Percentiles rank a stretch among this genome's conserved stretches.
These are phyloP conservation scores for Eristalis pertinax DNA, from an alignment of 2,888 invertebrate genomes.

Conservation along the genomic window DNA sequence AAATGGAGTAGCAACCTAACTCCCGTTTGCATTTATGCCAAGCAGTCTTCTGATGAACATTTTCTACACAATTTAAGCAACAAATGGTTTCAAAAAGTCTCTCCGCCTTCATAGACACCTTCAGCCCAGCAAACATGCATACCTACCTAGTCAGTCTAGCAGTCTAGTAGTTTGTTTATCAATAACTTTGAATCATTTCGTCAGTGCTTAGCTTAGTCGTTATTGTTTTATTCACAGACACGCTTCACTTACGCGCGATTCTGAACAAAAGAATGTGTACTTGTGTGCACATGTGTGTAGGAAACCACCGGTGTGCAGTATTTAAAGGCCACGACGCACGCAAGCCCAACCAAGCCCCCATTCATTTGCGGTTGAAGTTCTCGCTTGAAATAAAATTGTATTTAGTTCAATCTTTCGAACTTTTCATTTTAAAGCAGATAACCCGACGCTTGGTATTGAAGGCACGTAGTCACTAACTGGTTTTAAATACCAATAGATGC, in stretches of 20 bases:
- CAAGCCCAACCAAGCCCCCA: not conserved
- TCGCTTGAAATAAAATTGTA: not conserved
- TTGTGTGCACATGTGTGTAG: not conserved
- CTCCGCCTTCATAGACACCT: not conserved
- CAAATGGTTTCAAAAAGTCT: too few relatives aligned
- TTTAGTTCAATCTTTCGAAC: not conserved
- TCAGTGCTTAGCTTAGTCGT: not conserved
- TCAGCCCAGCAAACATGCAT: not conserved
- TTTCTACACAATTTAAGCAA: not conserved
- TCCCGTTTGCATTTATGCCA: not conserved
- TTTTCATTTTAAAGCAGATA: not conserved
- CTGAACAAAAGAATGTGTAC: not conserved
- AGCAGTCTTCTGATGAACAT: not conserved
- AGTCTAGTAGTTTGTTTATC: not conserved
- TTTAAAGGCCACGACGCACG: not conserved
- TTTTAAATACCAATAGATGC: not conserved
- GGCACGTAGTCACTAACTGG: not conserved
- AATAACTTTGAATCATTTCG: not conserved
- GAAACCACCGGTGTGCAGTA: not conserved
- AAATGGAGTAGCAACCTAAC: not conserved
- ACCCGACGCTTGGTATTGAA: not conserved
- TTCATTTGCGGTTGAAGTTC: not conserved
- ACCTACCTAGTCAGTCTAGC: not conserved
- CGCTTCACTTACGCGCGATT: not conserved
- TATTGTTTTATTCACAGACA: not conserved